phyloP scores from a whole-genome alignment of 2,888 invertebrate species.

The Tetragonula carbonaria region DNA sequence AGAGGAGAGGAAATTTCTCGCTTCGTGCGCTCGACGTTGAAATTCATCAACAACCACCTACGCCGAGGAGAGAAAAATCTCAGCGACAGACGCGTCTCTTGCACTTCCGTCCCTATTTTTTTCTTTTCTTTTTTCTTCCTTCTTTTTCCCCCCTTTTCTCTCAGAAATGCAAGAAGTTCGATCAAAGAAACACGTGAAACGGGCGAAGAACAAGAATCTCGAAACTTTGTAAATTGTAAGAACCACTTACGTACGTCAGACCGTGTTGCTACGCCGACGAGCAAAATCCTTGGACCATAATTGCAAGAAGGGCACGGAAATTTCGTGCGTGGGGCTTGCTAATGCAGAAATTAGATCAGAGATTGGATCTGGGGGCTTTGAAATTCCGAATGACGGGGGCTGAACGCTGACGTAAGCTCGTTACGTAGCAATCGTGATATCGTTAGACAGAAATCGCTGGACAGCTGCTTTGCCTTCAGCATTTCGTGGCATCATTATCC shows the following conservation, averaged over 20 bases:
- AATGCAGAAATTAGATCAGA: slow-evolving; percentile 7
- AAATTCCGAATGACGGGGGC: no score
- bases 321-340: slow-evolving; percentile 11
- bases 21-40: background rate
- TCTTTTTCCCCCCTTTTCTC: background rate
- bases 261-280: no score
- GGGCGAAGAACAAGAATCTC: background rate
- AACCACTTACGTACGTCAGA: no score
- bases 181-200: slow-evolving; percentile 34
- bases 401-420: slow-evolving; percentile 12
- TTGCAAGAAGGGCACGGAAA: slow-evolving; percentile 26
- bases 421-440: background rate
- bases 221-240: no score
- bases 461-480: background rate
- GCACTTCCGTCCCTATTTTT: background rate
- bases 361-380: background rate
- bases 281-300: slow-evolving; percentile 11
- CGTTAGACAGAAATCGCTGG: background rate
- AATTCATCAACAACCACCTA: background rate
- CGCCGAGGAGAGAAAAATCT: background rate
- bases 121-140: no score
- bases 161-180: slow-evolving; percentile 26
- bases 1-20: background rate
- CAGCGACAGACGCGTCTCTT: background rate
- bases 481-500: background rate